Conservation (phyloP, 2,888 invertebrate genomes). For the Cantharis rufa region DNA sequence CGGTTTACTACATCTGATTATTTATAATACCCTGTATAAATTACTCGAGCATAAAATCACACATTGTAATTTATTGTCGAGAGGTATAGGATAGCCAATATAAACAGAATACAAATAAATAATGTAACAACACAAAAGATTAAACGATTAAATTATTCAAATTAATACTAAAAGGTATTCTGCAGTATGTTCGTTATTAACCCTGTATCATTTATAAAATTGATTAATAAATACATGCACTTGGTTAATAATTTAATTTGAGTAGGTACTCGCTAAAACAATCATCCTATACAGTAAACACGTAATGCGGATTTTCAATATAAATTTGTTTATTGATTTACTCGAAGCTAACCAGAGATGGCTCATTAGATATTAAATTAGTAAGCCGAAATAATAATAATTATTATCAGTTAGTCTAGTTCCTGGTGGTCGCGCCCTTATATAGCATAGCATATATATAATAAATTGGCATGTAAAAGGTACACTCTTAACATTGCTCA, state of each 20-base stretch:
- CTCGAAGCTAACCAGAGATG: neutral
- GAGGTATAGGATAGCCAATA: neutral
- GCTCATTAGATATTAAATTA: neutral
- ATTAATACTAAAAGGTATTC: neutral
- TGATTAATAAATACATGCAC: neutral
- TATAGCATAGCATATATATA: neutral
- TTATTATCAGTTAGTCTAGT: neutral
- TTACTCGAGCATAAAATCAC: too few species aligned
- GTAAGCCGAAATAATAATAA: neutral
- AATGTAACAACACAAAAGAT: neutral
- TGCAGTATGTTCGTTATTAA: neutral
- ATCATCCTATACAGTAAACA: neutral
- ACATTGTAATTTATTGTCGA: neutral
- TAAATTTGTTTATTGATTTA: neutral
- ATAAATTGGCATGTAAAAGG: neutral
- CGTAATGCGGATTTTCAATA: neutral
- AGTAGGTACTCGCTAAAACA: neutral
- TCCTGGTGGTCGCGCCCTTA: neutral
- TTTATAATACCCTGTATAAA: neutral
- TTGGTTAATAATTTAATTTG: neutral
- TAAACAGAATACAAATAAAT: neutral
- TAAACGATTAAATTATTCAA: neutral
- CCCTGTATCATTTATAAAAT: neutral
- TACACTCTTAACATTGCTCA: neutral
- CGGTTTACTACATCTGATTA: neutral